These are phyloP conservation scores for Philonicus albiceps DNA, from an alignment of 2,888 invertebrate genomes.

Conservation along the genomic window DNA sequence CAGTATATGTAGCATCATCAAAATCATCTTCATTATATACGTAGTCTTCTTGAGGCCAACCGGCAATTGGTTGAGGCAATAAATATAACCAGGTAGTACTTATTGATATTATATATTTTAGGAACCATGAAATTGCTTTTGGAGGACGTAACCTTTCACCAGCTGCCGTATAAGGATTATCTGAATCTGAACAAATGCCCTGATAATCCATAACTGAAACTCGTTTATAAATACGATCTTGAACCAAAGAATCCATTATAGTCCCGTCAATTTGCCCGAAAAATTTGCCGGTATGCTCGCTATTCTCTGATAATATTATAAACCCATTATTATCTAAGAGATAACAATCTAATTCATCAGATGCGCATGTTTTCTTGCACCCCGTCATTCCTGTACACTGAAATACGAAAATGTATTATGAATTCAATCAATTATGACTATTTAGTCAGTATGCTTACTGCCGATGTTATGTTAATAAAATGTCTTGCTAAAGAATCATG, in stretches of 20 bases:
- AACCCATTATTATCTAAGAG: conserved; percentile 95
- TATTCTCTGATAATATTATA: conserved; percentile 87
- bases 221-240: conserved; percentile 88
- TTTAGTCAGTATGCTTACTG: conserved; percentile 64
- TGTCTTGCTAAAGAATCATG: conserved; percentile 82
- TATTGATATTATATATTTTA: conserved; percentile 58
- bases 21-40: conserved; percentile 60
- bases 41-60: conserved; percentile 62
- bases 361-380: conserved; percentile 86
- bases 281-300: conserved; percentile 87
- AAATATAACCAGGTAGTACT: conserved; percentile 59
- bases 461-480: conserved; percentile 88
- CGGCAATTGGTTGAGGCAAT: conserved; percentile 56
- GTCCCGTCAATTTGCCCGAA: conserved; percentile 95
- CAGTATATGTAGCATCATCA: conserved; percentile 60
- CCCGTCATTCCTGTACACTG: conserved; percentile 73
- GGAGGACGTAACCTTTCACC: conserved; percentile 56
- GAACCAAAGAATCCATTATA: conserved; percentile 91
- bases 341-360: conserved; percentile 89
- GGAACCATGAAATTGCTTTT: conserved; percentile 57
- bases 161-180: conserved; percentile 66
- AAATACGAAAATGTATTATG: conserved; percentile 52
- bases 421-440: neutral
- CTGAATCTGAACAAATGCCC: conserved; percentile 79
- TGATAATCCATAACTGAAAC: conserved; percentile 89